Percentiles rank a stretch among this genome's conserved stretches.
phyloP scores from a whole-genome alignment of 2,113 vertebrate species.

The Sardina pilchardus region DNA sequence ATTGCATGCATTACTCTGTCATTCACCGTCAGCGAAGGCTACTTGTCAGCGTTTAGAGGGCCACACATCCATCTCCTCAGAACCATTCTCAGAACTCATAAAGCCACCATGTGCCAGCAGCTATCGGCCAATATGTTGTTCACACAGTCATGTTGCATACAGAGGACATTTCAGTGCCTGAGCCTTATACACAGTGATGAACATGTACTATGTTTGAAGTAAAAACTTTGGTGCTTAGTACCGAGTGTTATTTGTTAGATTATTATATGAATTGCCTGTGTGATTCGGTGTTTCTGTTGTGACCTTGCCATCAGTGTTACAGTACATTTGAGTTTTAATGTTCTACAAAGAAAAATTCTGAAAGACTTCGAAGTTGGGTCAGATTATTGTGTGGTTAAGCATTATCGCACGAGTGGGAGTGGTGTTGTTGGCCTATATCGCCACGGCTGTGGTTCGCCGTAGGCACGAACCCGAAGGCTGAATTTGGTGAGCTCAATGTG shows the following conservation, averaged over 20 bases:
- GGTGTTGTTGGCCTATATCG: no score
- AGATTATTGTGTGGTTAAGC: not conserved
- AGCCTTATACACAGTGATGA: not conserved
- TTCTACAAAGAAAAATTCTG: no score
- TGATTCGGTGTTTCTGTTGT: no score
- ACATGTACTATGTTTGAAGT: not conserved
- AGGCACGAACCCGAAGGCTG: no score
- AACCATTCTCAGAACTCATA: not conserved
- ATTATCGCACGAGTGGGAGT: no score
- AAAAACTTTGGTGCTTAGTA: not conserved
- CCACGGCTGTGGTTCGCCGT: no score
- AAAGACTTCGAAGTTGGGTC: not conserved
- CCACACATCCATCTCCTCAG: not conserved
- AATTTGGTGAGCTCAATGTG: not conserved
- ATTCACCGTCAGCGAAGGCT: not conserved
- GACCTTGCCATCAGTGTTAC: not conserved
- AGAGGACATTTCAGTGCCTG: not conserved
- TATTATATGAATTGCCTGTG: no score
- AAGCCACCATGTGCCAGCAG: not conserved
- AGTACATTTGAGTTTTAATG: not conserved
- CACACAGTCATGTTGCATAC: not conserved
- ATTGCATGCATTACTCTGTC: not conserved
- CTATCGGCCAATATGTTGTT: not conserved
- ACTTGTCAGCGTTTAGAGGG: not conserved
- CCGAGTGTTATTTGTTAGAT: no score